phyloP scores from a whole-genome alignment of 2,888 invertebrate species.

The Miltochrista miniata region DNA sequence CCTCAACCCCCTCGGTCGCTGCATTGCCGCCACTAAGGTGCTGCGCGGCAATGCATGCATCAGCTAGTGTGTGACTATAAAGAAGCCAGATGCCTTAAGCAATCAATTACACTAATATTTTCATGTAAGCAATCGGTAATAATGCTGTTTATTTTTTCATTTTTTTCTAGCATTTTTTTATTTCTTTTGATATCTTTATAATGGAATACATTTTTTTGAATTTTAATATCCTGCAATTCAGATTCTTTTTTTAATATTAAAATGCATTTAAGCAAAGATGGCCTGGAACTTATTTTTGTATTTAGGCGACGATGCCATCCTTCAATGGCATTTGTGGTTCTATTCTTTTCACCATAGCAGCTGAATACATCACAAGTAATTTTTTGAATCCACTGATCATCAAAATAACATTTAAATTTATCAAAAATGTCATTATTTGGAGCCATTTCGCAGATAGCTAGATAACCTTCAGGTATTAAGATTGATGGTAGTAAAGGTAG shows the following conservation, averaged over 20 bases:
- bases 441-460: no score
- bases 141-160: constrained; percentile 1
- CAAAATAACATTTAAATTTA: no score
- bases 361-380: no score
- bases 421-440: no score
- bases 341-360: neutral
- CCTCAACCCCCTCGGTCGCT: no score
- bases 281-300: neutral
- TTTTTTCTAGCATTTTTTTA: neutral
- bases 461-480: no score
- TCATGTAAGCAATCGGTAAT: neutral
- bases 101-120: constrained; percentile 2
- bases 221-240: neutral
- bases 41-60: no score
- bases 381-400: no score
- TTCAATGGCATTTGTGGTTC: neutral
- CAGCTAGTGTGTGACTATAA: no score
- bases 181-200: constrained; percentile 1
- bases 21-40: no score
- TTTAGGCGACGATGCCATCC: constrained; percentile 1
- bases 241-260: constrained; percentile 1
- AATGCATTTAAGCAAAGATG: neutral
- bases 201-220: neutral
- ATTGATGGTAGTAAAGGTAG: no score
- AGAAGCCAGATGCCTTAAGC: neutral